Evolutionary conservation across 2,888 invertebrate species (phyloP).

Genomic region (Ophion costatus): DNA sequence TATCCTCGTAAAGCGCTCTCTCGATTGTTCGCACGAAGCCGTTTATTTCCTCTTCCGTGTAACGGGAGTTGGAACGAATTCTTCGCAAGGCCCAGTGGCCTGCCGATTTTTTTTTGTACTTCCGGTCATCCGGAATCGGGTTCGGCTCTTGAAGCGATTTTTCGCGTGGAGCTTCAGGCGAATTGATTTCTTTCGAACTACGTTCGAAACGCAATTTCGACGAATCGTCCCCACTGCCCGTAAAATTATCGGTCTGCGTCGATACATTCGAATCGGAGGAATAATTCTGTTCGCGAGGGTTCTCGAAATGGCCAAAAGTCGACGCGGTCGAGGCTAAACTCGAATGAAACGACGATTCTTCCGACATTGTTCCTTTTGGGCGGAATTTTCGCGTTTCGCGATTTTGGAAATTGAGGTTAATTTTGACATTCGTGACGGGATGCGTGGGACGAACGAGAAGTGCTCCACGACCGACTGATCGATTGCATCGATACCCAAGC

Average conservation of each 20-base stretch:
- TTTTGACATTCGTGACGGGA: neutral
- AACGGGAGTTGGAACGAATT: neutral
- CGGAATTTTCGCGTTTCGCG: neutral
- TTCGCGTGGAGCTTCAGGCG: neutral
- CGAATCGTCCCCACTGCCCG: neutral
- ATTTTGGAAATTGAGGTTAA: constrained; percentile 20
- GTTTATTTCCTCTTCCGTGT: constrained; percentile 52
- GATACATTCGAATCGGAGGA: neutral
- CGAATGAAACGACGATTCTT: neutral
- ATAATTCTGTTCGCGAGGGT: neutral
- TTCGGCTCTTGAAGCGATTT: neutral
- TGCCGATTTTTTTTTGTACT: constrained; percentile 5
- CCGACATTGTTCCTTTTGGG: constrained; percentile 31
- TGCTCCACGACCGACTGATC: neutral
- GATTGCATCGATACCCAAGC: neutral
- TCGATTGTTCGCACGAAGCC: constrained; percentile 42
- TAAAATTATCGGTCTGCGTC: neutral
- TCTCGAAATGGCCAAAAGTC: neutral
- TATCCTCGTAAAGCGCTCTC: constrained; percentile 36
- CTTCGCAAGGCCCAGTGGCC: neutral
- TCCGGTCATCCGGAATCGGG: neutral
- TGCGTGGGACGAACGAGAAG: neutral
- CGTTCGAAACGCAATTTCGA: neutral
- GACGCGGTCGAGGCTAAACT: neutral
- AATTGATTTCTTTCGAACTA: neutral